These are phyloP conservation scores for Platalea minor DNA, from an alignment of 2,797 vertebrate species.

Conservation along the genomic window DNA sequence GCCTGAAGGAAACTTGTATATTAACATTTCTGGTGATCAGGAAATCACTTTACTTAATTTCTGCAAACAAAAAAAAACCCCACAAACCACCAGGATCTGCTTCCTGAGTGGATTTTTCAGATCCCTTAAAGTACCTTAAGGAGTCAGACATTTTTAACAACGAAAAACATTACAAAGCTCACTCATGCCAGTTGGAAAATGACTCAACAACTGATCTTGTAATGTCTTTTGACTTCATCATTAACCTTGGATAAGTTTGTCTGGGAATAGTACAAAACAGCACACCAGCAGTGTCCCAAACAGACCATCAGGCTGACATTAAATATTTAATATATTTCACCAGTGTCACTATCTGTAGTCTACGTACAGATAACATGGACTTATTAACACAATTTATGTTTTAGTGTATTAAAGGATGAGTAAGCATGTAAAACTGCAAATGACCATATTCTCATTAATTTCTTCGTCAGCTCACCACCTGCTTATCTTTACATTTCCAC, in stretches of 20 bases:
- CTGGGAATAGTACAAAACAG: neutral
- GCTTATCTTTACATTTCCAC: conserved; percentile 3
- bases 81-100: neutral
- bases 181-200: neutral
- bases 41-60: neutral
- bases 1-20: neutral
- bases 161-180: neutral
- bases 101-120: neutral
- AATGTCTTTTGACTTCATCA: neutral
- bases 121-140: neutral
- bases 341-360: neutral
- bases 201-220: neutral
- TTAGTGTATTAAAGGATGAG: neutral
- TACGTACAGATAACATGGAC: neutral
- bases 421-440: neutral
- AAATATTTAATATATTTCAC: neutral
- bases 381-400: neutral
- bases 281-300: neutral
- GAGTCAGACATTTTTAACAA: neutral
- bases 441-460: neutral
- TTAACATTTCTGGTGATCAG: neutral
- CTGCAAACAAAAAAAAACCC: neutral
- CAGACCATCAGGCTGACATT: neutral
- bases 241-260: neutral
- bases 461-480: conserved; percentile 1